Conservation (phyloP, 2,888 invertebrate species). For the Allygus modestus region DNA sequence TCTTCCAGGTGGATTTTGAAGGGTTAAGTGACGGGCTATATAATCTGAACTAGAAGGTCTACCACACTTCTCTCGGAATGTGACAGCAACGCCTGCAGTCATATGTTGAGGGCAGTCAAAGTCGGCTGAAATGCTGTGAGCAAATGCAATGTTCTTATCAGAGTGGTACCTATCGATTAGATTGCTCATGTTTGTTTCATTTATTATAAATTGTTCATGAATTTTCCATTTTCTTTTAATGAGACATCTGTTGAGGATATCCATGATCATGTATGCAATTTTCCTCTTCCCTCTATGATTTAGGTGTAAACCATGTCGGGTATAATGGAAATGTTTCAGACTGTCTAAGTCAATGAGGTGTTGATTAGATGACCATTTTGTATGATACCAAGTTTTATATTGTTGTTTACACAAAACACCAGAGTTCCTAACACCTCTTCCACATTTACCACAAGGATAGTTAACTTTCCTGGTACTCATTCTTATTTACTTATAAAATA, state of each 20-base stretch:
- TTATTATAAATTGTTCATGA: background rate
- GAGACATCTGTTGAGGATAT: background rate
- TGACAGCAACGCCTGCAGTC: conserved; percentile 19
- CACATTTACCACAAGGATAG: too few species aligned
- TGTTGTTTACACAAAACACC: too few species aligned
- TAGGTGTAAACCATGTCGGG: background rate
- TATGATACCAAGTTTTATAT: too few species aligned
- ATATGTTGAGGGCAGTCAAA: background rate
- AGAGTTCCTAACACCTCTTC: too few species aligned
- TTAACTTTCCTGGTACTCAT: too few species aligned
- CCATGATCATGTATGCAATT: background rate
- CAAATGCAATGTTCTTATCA: background rate
- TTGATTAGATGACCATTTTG: too few species aligned
- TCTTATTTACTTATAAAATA: too few species aligned
- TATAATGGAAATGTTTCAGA: background rate
- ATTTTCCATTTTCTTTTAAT: background rate
- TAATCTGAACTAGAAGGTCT: background rate
- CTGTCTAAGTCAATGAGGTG: background rate
- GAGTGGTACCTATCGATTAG: background rate
- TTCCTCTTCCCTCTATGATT: conserved; percentile 20
- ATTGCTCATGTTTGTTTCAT: background rate
- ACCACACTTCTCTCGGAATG: background rate
- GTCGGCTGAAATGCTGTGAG: background rate
- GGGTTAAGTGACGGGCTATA: background rate
- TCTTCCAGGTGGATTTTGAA: background rate